phyloP scores from a whole-genome alignment of 2,797 vertebrate genomes.

The Hirundo rustica region DNA sequence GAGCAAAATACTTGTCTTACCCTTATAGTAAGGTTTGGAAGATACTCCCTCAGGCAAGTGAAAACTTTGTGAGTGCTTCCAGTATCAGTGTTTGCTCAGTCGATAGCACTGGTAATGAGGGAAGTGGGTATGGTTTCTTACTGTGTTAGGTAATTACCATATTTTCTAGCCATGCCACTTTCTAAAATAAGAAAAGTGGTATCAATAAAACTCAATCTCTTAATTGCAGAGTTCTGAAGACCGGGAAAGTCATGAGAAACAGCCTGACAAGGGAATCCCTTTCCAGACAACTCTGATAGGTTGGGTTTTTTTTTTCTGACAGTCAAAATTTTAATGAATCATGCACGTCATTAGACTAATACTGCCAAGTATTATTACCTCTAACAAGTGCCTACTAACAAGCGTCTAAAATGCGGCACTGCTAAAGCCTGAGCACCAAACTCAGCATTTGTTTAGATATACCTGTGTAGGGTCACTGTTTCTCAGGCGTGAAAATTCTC shows the following conservation, averaged over 20 bases:
- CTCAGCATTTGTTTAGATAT: not conserved
- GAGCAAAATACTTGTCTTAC: conserved; percentile 45
- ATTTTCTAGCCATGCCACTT: not conserved
- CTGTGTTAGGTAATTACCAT: not conserved
- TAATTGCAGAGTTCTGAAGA: not conserved
- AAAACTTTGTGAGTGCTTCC: not conserved
- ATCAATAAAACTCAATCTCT: not conserved
- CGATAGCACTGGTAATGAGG: not conserved
- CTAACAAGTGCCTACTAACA: not conserved
- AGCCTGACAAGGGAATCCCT: not conserved
- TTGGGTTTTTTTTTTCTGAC: not conserved
- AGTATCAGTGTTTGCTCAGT: not conserved
- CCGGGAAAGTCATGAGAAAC: not conserved
- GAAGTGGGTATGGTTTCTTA: not conserved
- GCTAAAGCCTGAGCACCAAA: not conserved
- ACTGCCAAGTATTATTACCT: not conserved
- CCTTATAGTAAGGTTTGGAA: conserved; percentile 15
- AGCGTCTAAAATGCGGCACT: not conserved
- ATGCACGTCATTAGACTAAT: not conserved
- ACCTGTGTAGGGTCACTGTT: not conserved
- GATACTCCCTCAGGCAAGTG: not conserved
- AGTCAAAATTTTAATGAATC: not conserved
- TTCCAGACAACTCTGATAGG: not conserved
- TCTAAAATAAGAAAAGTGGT: not conserved
- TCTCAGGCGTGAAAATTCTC: not conserved